A percentile compares a stretch with the other conserved stretches of the same genome.
Conservation (phyloP, 92 coral and sea anemone species). For the Epizoanthus rinbou region DNA sequence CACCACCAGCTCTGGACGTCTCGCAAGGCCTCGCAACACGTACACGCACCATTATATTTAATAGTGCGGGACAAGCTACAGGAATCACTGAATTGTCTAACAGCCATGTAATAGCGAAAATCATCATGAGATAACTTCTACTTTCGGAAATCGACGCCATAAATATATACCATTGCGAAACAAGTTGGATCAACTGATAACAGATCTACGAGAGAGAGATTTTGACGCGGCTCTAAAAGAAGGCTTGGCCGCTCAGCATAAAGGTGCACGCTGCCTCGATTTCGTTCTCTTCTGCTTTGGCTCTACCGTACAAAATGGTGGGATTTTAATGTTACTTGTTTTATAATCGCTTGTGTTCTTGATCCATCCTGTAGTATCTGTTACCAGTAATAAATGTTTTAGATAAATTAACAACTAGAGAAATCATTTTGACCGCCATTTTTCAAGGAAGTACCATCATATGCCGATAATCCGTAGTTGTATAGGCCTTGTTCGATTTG, state of each 20-base stretch:
- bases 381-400: background rate
- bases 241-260: constrained; percentile 48
- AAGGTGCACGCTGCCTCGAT: constrained; percentile 59
- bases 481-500: background rate
- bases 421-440: background rate
- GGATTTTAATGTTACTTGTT: constrained; percentile 26
- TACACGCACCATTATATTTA: too few relatives aligned
- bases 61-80: too few relatives aligned
- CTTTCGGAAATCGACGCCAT: too few relatives aligned
- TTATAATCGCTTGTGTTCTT: constrained; percentile 29
- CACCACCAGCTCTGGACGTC: too few relatives aligned
- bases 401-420: background rate
- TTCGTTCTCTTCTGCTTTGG: constrained; percentile 81
- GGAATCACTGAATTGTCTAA: too few relatives aligned
- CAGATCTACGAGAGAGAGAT: too few relatives aligned
- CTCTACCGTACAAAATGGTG: constrained; percentile 92
- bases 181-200: too few relatives aligned
- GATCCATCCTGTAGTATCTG: constrained; percentile 39
- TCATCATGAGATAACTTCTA: too few relatives aligned
- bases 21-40: too few relatives aligned
- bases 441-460: background rate
- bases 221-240: too few relatives aligned
- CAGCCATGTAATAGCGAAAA: too few relatives aligned
- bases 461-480: background rate
- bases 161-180: too few relatives aligned